Conservation (phyloP, 2,888 invertebrate genomes). For the Eueremaeus valkanovi region DNA sequence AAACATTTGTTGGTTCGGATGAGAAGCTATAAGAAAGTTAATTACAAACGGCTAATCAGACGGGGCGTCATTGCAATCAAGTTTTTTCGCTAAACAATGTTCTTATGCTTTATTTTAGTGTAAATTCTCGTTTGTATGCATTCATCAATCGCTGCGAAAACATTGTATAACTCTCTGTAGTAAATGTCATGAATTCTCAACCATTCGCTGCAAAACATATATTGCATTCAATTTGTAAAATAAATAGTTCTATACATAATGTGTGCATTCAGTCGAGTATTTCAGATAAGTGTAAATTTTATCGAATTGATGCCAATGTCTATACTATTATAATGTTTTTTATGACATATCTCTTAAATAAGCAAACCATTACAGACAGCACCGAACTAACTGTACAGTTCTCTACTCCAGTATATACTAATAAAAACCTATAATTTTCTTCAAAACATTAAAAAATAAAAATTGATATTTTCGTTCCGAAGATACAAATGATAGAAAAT, state of each 20-base stretch:
- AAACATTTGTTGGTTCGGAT: not conserved
- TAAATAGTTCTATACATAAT: not conserved
- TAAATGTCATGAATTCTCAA: conserved; percentile 24
- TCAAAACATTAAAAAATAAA: not conserved
- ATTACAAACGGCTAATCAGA: conserved; percentile 15
- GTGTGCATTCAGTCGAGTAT: conserved; percentile 19
- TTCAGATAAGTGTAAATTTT: conserved; percentile 32
- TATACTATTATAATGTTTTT: not conserved
- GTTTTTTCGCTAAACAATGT: conserved; percentile 4
- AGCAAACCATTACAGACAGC: conserved; percentile 2
- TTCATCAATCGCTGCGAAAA: conserved; percentile 10
- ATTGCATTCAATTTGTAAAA: not conserved
- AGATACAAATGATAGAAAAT: not conserved
- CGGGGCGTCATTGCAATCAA: conserved; percentile 14
- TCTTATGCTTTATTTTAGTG: not conserved
- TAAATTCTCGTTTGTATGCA: not conserved
- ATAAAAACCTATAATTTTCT: conserved; percentile 13
- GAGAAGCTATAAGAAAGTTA: conserved; percentile 23
- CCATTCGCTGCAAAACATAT: not conserved
- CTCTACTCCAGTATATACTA: not conserved
- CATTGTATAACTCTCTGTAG: not conserved
- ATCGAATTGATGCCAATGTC: not conserved
- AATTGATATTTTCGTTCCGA: no score
- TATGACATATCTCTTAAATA: not conserved
- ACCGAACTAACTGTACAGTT: not conserved